phyloP scores from a whole-genome alignment of 2,888 invertebrate genomes.

The Oegoconia quadripuncta region DNA sequence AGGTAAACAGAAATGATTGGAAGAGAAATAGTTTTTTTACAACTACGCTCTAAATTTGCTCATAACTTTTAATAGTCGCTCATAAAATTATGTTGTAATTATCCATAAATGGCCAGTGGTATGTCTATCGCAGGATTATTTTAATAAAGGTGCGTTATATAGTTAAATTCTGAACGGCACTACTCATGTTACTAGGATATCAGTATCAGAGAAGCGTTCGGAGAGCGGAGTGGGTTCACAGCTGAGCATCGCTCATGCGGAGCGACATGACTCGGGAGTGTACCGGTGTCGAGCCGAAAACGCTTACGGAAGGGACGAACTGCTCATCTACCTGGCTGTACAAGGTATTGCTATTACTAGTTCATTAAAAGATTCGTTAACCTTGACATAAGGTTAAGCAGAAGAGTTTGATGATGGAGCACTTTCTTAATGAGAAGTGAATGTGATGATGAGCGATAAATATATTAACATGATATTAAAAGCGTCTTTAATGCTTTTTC shows the following conservation, averaged over 20 bases:
- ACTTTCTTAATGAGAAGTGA: too few relatives aligned
- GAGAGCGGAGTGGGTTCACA: slow-evolving; percentile 86
- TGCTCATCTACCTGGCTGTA: slow-evolving; percentile 86
- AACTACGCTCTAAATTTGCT: not conserved
- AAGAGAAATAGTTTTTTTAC: too few relatives aligned
- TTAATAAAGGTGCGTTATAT: too few relatives aligned
- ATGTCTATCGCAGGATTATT: too few relatives aligned
- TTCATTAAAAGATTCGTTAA: too few relatives aligned
- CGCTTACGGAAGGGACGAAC: slow-evolving; percentile 85
- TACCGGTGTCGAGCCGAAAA: slow-evolving; percentile 88
- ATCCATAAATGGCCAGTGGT: too few relatives aligned
- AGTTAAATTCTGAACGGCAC: too few relatives aligned
- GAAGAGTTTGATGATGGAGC: too few relatives aligned
- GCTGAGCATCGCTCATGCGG: slow-evolving; percentile 82
- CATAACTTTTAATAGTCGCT: not conserved
- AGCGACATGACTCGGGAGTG: slow-evolving; percentile 86
- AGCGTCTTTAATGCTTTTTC: too few relatives aligned
- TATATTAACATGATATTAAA: too few relatives aligned
- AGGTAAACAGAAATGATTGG: slow-evolving; percentile 42
- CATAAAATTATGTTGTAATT: not conserved
- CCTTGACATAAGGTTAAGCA: too few relatives aligned
- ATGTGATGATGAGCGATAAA: too few relatives aligned
- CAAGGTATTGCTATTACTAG: slow-evolving; percentile 79
- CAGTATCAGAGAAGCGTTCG: slow-evolving; percentile 85
- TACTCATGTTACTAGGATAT: slow-evolving; percentile 64